Evolutionary conservation across 2,797 vertebrate genomes (phyloP), one percentile per base, ranked within the genome.

Genomic region (Iguana delicatissima): DNA sequence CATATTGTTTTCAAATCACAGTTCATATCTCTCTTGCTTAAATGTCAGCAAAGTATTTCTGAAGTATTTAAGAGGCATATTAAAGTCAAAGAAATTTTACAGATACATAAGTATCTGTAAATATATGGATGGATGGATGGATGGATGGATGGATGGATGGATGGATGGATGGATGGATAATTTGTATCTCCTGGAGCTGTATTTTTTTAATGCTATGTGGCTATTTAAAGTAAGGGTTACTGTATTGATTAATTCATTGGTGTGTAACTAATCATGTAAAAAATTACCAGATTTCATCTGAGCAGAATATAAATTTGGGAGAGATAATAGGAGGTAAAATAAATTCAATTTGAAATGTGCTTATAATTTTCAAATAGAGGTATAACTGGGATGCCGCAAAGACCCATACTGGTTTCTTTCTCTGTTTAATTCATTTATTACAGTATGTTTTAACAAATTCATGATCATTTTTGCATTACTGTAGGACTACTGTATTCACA

Each of bases 141-240:
- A 24, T 92, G 29, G 59, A 62, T 22, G 59, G 59, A 6, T 22
- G 22, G 6, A 79, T 57, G 69, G 84, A 24, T 92, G 29, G 59
- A 62, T 22, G 59, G 59, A 6, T 22, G 20, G 80, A n/a, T 73
- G 32, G 20, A 35, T 76, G 74, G 35, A 0, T 64, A 64, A 29
- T 79, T 24, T 94, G 94, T 96, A 92, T 81, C 84, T 84, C 87
- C 90, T 96, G 93, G n/a, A 93, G 42, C 79, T 2, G 2, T 95
- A 90, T 91, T 96, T 90, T 94, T 95, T 95, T 94, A 46, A 95
- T 95, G 90, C 77, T 74, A 72, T 62, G 1, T 94, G 10, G 85
- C 84, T 93, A 24, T 95, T 91, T 94, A 76, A 90, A 89, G 92
- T 94, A 73, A 90, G 89, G 92, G 84, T 80, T 90, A 73, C 89